A percentile compares a stretch with the other conserved stretches of the same genome.
These are phyloP conservation scores for Glyptemys insculpta DNA, from an alignment of 2,797 vertebrate genomes.

Conservation along the genomic window DNA sequence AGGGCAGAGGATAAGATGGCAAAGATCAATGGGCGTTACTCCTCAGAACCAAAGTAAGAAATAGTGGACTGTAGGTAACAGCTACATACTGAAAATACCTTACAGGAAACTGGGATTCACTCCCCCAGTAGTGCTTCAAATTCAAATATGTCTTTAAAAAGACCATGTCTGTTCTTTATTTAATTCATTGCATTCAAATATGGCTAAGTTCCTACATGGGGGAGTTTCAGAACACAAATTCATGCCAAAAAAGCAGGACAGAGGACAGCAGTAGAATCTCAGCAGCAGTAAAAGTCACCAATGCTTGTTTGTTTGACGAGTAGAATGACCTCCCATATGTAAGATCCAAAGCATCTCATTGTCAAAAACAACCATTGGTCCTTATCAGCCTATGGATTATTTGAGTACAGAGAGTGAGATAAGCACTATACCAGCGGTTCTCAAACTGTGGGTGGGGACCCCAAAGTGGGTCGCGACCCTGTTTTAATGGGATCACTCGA, in stretches of 20 bases:
- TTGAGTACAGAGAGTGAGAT: neutral
- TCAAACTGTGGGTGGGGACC: no score
- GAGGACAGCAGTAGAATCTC: neutral
- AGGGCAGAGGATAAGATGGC: neutral
- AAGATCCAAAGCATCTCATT: neutral
- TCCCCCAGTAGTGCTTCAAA: neutral
- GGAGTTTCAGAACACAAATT: conserved; percentile 8
- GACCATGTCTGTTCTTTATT: neutral
- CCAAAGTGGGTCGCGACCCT: no score
- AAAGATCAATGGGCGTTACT: neutral
- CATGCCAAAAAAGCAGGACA: neutral
- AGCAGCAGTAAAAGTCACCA: neutral
- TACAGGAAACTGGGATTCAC: neutral
- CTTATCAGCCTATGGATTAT: neutral
- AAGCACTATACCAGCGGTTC: no score
- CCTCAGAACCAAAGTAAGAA: neutral
- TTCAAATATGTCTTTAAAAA: neutral
- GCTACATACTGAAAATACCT: neutral
- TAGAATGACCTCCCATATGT: neutral
- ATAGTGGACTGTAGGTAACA: neutral
- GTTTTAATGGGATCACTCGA: no score
- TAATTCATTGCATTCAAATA: neutral
- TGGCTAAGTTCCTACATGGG: fast-evolving
- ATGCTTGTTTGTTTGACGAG: neutral
- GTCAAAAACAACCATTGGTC: neutral